Percentiles rank a stretch among this genome's conserved stretches.
Conservation (phyloP, 2,888 invertebrate genomes). For the Meganola albula region DNA sequence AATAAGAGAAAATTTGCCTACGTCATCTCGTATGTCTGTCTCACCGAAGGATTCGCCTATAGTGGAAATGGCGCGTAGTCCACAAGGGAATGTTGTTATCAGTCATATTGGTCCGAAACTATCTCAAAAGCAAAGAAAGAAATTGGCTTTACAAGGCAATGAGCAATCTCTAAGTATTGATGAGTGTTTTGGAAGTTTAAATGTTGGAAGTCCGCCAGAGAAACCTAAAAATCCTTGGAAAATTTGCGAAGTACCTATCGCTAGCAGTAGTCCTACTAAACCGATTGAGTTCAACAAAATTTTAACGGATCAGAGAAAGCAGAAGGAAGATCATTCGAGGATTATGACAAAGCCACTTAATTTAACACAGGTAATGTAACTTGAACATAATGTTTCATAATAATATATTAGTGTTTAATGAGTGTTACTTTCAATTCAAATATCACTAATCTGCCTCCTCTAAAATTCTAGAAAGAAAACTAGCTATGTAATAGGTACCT, state of each 20-base stretch:
- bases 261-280: constrained; percentile 57
- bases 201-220: constrained; percentile 49
- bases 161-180: constrained; percentile 43
- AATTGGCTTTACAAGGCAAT: constrained; percentile 70
- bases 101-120: constrained; percentile 73
- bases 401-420: too few relatives aligned
- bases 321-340: constrained; percentile 83
- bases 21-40: constrained; percentile 48
- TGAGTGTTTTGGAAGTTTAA: constrained; percentile 45
- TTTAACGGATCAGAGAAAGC: constrained; percentile 84
- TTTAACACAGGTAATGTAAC: constrained; percentile 89
- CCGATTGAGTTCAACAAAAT: constrained; percentile 74
- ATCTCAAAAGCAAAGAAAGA: constrained; percentile 81
- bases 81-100: constrained; percentile 55
- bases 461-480: too few relatives aligned
- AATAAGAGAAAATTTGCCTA: constrained; percentile 31
- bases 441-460: too few relatives aligned
- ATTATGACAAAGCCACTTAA: constrained; percentile 84
- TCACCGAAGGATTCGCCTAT: constrained; percentile 54
- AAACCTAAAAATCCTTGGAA: constrained; percentile 74
- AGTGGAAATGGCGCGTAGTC: constrained; percentile 41
- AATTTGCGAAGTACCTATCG: constrained; percentile 44
- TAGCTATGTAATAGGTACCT: too few relatives aligned
- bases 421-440: too few relatives aligned
- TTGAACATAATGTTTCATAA: too few relatives aligned